phyloP scores from a whole-genome alignment of 2,888 invertebrate species.

The Limnephilus lunatus region DNA sequence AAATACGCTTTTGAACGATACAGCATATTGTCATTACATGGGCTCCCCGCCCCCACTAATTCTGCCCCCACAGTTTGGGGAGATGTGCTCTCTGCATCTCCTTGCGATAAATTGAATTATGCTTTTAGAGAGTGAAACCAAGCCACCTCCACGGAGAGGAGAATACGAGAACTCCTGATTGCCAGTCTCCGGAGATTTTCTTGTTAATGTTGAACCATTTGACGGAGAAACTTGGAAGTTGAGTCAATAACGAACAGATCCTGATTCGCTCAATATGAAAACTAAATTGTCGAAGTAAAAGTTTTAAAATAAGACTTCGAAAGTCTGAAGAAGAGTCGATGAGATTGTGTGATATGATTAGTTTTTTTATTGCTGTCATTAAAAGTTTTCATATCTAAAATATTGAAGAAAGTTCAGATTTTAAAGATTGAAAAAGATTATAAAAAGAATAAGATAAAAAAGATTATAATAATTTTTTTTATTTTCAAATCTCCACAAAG shows the following conservation, averaged over 20 bases:
- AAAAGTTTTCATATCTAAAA: neutral
- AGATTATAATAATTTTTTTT: no score
- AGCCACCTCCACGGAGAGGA: neutral
- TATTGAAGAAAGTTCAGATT: no score
- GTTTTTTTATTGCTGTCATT: neutral
- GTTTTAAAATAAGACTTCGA: neutral
- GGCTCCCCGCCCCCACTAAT: neutral
- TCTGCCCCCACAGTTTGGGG: neutral
- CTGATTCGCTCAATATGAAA: neutral
- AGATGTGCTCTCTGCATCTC: neutral
- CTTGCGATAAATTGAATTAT: conserved; percentile 3
- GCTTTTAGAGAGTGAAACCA: neutral
- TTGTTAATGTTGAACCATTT: neutral
- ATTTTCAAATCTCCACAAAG: no score
- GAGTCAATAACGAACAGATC: neutral
- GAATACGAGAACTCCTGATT: neutral
- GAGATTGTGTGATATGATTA: neutral
- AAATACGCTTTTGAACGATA: no score
- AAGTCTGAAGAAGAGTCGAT: neutral
- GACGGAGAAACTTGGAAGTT: neutral
- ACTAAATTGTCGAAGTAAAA: neutral
- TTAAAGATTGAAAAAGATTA: no score
- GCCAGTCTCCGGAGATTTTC: neutral
- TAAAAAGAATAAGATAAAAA: no score
- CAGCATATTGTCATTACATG: no score